These are phyloP conservation scores for Muraenolepis orangiensis DNA, from an alignment of 2,797 vertebrate genomes.

Conservation along the genomic window DNA sequence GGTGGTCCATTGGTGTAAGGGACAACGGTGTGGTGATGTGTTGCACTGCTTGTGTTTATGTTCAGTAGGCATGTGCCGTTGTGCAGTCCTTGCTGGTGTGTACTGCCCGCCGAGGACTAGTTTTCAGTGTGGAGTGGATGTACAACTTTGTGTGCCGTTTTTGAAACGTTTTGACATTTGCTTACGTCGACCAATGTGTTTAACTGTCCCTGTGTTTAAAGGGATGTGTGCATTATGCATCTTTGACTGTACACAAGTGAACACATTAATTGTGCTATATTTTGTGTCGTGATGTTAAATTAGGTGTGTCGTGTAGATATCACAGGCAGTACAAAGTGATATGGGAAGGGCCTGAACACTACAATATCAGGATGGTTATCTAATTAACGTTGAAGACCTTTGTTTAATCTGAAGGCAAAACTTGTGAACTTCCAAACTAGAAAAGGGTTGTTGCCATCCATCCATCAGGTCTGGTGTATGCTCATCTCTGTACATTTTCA, in stretches of 20 bases:
- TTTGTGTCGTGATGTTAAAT: not conserved
- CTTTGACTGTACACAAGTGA: not conserved
- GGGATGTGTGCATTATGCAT: not conserved
- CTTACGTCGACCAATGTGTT: not conserved
- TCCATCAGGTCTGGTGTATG: not conserved
- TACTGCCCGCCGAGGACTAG: not conserved
- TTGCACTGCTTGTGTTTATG: constrained; percentile 52
- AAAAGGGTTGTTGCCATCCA: not conserved
- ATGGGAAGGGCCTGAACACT: not conserved
- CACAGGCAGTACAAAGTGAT: not conserved
- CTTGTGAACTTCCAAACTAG: not conserved
- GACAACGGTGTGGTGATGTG: constrained; percentile 30
- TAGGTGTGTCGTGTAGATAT: not conserved
- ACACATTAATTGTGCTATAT: not conserved
- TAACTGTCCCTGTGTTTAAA: not conserved
- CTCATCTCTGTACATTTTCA: not conserved
- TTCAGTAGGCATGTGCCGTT: constrained; percentile 14
- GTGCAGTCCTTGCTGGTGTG: constrained; percentile 4
- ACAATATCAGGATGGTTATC: no score
- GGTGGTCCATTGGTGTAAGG: not conserved
- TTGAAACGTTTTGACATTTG: not conserved
- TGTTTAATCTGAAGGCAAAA: not conserved
- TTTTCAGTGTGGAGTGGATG: not conserved
- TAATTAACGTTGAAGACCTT: no score
- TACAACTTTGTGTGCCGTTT: not conserved